These are phyloP conservation scores for Drosophila subsilvestris DNA, from an alignment of 2,888 invertebrate species.

Conservation along the genomic window DNA sequence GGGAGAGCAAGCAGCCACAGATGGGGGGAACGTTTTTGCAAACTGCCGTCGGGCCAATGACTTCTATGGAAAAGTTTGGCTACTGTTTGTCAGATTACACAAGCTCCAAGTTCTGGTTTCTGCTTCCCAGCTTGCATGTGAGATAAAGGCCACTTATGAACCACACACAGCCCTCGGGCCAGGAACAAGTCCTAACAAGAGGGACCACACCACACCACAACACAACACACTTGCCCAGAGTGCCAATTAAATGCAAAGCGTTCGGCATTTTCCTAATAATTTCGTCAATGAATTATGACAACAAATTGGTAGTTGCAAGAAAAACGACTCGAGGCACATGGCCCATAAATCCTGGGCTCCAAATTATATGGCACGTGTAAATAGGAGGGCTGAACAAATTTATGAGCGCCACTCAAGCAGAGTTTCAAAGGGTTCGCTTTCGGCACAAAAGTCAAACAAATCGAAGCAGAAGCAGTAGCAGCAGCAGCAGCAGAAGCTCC, in stretches of 20 bases:
- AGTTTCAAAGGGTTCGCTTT: constrained; percentile 50
- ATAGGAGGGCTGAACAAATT: constrained; percentile 33
- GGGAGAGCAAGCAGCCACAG: constrained; percentile 16
- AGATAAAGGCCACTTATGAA: constrained; percentile 55
- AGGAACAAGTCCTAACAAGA: constrained; percentile 36
- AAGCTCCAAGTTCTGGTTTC: constrained; percentile 19
- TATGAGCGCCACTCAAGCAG: constrained; percentile 47
- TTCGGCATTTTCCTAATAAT: constrained; percentile 54
- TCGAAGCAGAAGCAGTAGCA: background rate
- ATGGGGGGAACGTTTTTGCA: constrained; percentile 36
- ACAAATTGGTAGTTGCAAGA: constrained; percentile 58
- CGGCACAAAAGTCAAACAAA: constrained; percentile 37
- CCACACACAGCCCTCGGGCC: constrained; percentile 40
- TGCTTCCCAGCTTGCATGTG: constrained; percentile 21
- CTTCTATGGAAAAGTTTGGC: constrained; percentile 52
- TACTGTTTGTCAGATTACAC: constrained; percentile 61
- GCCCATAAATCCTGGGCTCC: constrained; percentile 59
- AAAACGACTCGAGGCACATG: constrained; percentile 46
- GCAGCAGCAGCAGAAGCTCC: background rate
- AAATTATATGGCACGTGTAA: constrained; percentile 59
- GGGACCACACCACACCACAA: no score
- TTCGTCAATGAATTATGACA: constrained; percentile 71
- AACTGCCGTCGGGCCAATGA: constrained; percentile 51
- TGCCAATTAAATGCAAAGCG: constrained; percentile 61
- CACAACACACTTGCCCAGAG: constrained; percentile 38